Percentiles rank a stretch among this genome's conserved stretches.
phyloP scores from a whole-genome alignment of 2,797 vertebrate species.

The Poecilia picta region DNA sequence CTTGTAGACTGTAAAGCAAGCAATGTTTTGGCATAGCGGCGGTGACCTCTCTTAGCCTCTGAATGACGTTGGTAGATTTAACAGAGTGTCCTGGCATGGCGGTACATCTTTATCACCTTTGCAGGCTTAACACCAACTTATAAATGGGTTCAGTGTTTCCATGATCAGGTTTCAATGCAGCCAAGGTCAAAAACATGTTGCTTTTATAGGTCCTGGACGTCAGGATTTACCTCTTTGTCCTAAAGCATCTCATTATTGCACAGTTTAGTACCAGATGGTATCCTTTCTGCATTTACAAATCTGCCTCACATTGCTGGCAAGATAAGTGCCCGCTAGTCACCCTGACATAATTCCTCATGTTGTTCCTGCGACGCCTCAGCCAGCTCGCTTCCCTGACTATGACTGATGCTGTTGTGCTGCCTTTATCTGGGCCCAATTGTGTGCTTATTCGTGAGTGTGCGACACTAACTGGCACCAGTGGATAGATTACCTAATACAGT shows the following conservation, averaged over 20 bases:
- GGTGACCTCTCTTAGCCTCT: slow-evolving; percentile 63
- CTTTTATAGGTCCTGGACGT: slow-evolving; percentile 36
- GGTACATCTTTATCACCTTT: slow-evolving; percentile 74
- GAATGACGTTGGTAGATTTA: slow-evolving; percentile 63
- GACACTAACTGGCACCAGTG: slow-evolving; percentile 68
- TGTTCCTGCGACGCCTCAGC: slow-evolving; percentile 65
- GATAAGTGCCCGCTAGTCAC: slow-evolving; percentile 60
- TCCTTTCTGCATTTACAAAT: slow-evolving; percentile 44
- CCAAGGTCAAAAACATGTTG: slow-evolving; percentile 67
- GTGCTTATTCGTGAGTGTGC: slow-evolving; percentile 38
- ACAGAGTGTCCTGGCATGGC: slow-evolving; percentile 57
- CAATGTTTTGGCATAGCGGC: slow-evolving; percentile 70
- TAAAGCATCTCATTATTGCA: slow-evolving; percentile 20
- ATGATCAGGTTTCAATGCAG: slow-evolving; percentile 64
- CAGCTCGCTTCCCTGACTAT: slow-evolving; percentile 70
- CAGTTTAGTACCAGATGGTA: slow-evolving; percentile 18
- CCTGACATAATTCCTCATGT: slow-evolving; percentile 69
- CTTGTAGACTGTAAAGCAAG: slow-evolving; percentile 71
- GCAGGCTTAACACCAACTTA: slow-evolving; percentile 70
- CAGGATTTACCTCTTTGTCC: slow-evolving; percentile 15
- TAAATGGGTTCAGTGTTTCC: slow-evolving; percentile 71
- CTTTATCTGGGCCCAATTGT: slow-evolving; percentile 67
- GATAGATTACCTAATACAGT: slow-evolving; percentile 77
- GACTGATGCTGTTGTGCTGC: slow-evolving; percentile 65
- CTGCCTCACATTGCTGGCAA: slow-evolving; percentile 39